A percentile compares a stretch with the other conserved stretches of the same genome.
phyloP scores from a whole-genome alignment of 1,140 invertebrate species.

The Drosophila takahashii region DNA sequence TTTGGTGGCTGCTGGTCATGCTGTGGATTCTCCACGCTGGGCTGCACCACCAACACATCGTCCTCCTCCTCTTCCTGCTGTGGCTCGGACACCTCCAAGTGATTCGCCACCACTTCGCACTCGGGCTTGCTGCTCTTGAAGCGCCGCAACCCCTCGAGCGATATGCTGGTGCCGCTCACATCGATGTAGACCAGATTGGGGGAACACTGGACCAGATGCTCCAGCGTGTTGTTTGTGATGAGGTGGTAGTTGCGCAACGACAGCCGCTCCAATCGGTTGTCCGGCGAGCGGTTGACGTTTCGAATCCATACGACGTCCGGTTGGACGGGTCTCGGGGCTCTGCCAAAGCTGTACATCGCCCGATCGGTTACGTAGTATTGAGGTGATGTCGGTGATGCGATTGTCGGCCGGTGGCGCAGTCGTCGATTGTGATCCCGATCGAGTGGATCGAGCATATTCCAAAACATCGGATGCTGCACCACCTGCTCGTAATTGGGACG shows the following conservation, averaged over 20 bases:
- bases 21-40: conserved; percentile 12
- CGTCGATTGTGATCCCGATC: conserved; percentile 48
- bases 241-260: conserved; percentile 87
- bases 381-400: conserved; percentile 9
- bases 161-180: conserved; percentile 87
- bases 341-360: conserved; percentile 79
- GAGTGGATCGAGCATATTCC: conserved; percentile 77
- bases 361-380: conserved; percentile 69
- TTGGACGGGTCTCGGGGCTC: conserved; percentile 68
- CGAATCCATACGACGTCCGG: conserved; percentile 80
- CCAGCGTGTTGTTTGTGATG: conserved; percentile 88
- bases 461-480: conserved; percentile 74
- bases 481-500: conserved; percentile 68
- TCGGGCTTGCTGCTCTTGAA: conserved; percentile 86
- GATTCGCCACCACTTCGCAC: conserved; percentile 85
- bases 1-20: conserved; percentile 11
- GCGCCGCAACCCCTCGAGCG: conserved; percentile 85
- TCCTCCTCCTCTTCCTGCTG: conserved; percentile 5
- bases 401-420: conserved; percentile 17
- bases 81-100: conserved; percentile 35
- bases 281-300: conserved; percentile 63
- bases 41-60: background rate
- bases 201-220: conserved; percentile 87
- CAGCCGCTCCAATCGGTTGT: conserved; percentile 75
- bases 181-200: conserved; percentile 87